Evolutionary conservation across 2,888 invertebrate genomes (phyloP), one percentile per base, ranked within the genome.

Genomic region (Dicyrtoma fusca): DNA sequence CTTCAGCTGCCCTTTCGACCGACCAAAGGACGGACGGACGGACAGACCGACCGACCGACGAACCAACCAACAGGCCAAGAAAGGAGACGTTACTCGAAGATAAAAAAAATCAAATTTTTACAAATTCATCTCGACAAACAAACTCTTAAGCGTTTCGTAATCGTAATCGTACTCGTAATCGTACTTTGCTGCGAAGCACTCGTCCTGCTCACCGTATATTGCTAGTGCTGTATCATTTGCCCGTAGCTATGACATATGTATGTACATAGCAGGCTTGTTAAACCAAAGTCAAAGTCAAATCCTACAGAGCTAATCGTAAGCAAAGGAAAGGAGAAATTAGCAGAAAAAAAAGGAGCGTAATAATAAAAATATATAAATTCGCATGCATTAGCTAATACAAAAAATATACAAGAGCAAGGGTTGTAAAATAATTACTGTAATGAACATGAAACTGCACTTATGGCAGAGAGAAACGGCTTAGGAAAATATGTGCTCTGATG

Each of bases 1-100:
- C 76, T 75, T 77, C 76, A 77, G 76, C 76, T 77, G 76, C 76
- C 76, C 74, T 74, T 76, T 74, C 69, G 73, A 53, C 74, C 23
- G 25, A 26, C 55, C 14, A 51, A n/a, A 51, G n/a, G 8, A 1
- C 21, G 4, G 17, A 51, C 17, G 21, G 10, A n/a, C 17, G 51
- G 17, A n/a, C n/a, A n/a, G 21, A 51, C 19, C 26, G 42, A 61
- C 11, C 57, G 17, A 61, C 26, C 26, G 25, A 17, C 11, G 59
- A 59, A 10, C 53, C 1, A 61, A 34, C 11, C 26, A 61, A 25
- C 4, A 34, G n/a, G 61, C n/a, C 25, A 19, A 61, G 61, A 61
- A 34, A 34, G 8, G 34, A 26, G 61, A 57, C 25, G 23, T 21
- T 19, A 51, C 21, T n/a, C 23, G 19, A 23, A 62, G 45, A 62